Percentiles rank a stretch among this genome's conserved stretches.
Evolutionary conservation across 1,140 invertebrate genomes (phyloP).

Genomic region (Drosophila baimaii): DNA sequence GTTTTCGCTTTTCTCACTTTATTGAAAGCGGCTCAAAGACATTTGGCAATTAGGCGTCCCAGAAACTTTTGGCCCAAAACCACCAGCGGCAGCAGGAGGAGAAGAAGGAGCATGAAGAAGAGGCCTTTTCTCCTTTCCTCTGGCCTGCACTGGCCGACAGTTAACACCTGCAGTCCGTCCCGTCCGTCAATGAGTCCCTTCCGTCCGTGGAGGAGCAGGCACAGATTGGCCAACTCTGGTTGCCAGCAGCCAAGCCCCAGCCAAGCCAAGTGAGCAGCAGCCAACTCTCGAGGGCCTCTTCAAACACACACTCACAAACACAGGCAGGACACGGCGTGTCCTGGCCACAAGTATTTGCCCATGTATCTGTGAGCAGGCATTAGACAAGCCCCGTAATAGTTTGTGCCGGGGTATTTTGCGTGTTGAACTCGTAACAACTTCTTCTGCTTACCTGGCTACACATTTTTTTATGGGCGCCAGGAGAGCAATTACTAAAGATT

Average conservation of each 20-base stretch:
- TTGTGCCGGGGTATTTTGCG: constrained; percentile 55
- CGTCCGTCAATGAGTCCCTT: constrained; percentile 6
- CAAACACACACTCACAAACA: constrained; percentile 36
- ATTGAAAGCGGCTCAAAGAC: constrained; percentile 57
- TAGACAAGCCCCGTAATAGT: constrained; percentile 62
- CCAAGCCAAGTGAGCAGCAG: constrained; percentile 48
- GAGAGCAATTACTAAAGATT: constrained; percentile 80
- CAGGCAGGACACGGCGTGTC: constrained; percentile 9
- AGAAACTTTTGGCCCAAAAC: constrained; percentile 25
- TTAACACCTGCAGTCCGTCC: constrained; percentile 66
- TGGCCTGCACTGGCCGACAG: constrained; percentile 36
- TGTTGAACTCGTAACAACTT: constrained; percentile 50
- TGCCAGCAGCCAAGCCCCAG: constrained; percentile 32
- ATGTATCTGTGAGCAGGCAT: constrained; percentile 37
- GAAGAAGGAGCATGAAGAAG: neutral
- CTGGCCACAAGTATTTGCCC: constrained; percentile 37
- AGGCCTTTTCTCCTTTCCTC: neutral
- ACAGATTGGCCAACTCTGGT: constrained; percentile 61
- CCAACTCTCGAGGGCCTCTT: constrained; percentile 76
- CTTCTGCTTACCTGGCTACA: constrained; percentile 80
- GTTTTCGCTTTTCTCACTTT: constrained; percentile 43
- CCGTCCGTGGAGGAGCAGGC: constrained; percentile 14
- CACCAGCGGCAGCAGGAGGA: neutral
- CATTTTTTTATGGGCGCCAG: constrained; percentile 76
- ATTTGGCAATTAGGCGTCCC: constrained; percentile 68